Base-by-base conservation (phyloP, 1,140 invertebrate species). In the Druon quercuslanigerum region DNA sequence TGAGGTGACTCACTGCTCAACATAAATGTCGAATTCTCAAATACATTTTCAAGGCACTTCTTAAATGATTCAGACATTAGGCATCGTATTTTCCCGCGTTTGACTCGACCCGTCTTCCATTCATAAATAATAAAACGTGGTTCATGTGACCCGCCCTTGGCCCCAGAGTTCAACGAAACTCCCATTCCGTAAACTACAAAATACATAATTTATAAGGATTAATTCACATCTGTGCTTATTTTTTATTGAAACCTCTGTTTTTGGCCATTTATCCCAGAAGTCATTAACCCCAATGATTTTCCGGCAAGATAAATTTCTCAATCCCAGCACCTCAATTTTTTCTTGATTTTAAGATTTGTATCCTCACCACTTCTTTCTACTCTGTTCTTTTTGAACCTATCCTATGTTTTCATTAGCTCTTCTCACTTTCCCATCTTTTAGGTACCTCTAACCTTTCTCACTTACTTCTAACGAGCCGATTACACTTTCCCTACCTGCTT, bases 21-120 rank as follows among this genome's bases (percentile, higher is more conserved):
- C 40, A 66, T 66, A 40, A 66, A 56, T 56, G 51, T 40, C 25
- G 17, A 25, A 52, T 52, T 73, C 25, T 33, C 7, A 13, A 33
- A 52, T 52, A 73, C 14, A 52, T 52, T 78, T 66, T 51, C 66
- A 52, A 51, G 60, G 33, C 14, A n/a, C 70, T 71, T 76, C 46
- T 72, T 73, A 60, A 79, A 80, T 80, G 74, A 80, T 80, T 80
- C 79, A 80, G 72, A 40, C 54, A 50, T 71, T 74, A 40, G 56
- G 57, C 33, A 50, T 73, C 57, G 72, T 74, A 76, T 71, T 73
- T 72, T 46, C 25, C 70, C 60, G 60, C 75, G 71, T 79, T 54
- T 50, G 66, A 71, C 50, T 74, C 66, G 79, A 80, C 75, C 78
- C 72, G 52, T 52, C 9, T 52, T 52, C 57, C 70, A 60, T 57